Conservation (phyloP, 2,888 invertebrate genomes). For the Cryptophagus acutangulus region DNA sequence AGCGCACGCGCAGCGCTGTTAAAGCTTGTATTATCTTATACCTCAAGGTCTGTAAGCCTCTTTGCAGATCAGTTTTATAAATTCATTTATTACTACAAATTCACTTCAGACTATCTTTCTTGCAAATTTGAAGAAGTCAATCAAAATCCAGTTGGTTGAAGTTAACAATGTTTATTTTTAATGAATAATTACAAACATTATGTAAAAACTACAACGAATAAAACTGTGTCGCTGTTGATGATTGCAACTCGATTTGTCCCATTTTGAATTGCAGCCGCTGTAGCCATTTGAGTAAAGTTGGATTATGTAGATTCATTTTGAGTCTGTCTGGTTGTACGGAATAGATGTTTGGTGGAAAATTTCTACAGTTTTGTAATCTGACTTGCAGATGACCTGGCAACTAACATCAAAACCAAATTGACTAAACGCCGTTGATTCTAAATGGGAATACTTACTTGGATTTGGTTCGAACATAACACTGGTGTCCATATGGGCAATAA, state of each 20-base stretch:
- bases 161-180: too few relatives aligned
- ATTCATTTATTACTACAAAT: too few relatives aligned
- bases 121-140: too few relatives aligned
- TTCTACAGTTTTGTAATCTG: slow-evolving; percentile 82
- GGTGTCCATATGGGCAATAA: slow-evolving; percentile 94
- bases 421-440: neutral
- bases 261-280: slow-evolving; percentile 95
- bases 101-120: too few relatives aligned
- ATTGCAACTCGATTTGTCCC: slow-evolving; percentile 94
- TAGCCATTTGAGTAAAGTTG: slow-evolving; percentile 72
- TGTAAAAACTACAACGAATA: slow-evolving; percentile 59
- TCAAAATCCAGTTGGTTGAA: too few relatives aligned
- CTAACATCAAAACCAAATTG: slow-evolving; percentile 51
- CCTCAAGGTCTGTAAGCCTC: too few relatives aligned
- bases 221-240: slow-evolving; percentile 87
- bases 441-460: slow-evolving; percentile 54
- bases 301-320: slow-evolving; percentile 49
- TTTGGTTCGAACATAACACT: slow-evolving; percentile 86
- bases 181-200: neutral
- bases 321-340: slow-evolving; percentile 46
- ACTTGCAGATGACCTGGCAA: slow-evolving; percentile 84
- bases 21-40: too few relatives aligned
- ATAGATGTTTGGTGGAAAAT: slow-evolving; percentile 63
- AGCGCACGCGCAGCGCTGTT: too few relatives aligned
- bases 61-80: too few relatives aligned